These are phyloP conservation scores for Drosophila cardini DNA, from an alignment of 1,140 invertebrate genomes.

Conservation along the genomic window DNA sequence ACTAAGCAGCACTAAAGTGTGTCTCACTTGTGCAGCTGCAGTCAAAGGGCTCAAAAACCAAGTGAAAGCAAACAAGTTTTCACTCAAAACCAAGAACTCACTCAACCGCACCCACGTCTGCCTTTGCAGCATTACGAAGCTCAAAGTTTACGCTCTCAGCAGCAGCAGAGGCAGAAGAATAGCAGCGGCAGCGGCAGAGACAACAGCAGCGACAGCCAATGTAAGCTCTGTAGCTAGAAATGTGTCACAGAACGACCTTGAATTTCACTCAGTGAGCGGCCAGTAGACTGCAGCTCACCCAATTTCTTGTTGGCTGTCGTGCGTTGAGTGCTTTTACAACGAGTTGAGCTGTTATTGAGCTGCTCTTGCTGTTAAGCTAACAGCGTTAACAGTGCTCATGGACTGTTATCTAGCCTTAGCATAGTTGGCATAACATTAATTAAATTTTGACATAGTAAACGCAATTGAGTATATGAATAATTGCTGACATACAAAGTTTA, in stretches of 20 bases:
- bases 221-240: slow-evolving; percentile 62
- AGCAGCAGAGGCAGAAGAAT: slow-evolving; percentile 9
- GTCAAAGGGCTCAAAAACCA: slow-evolving; percentile 28
- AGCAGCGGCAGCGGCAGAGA: background rate
- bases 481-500: too few relatives aligned
- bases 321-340: slow-evolving; percentile 15
- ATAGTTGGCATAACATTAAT: background rate
- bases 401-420: background rate
- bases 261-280: slow-evolving; percentile 49
- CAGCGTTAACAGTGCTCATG: slow-evolving; percentile 23
- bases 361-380: background rate
- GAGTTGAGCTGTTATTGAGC: slow-evolving; percentile 21
- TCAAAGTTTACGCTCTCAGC: slow-evolving; percentile 7
- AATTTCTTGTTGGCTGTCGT: slow-evolving; percentile 33
- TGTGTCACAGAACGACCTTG: slow-evolving; percentile 78
- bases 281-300: slow-evolving; percentile 18
- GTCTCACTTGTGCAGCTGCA: slow-evolving; percentile 20
- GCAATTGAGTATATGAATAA: too few relatives aligned
- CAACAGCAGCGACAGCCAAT: slow-evolving; percentile 49
- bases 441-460: too few relatives aligned
- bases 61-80: slow-evolving; percentile 19
- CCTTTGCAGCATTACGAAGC: slow-evolving; percentile 2
- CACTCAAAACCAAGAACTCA: slow-evolving; percentile 36
- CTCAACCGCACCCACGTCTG: slow-evolving; percentile 75
- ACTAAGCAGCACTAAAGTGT: slow-evolving; percentile 14